Conservation (phyloP, 64 coral and sea anemone genomes). For the Porites australiensis region DNA sequence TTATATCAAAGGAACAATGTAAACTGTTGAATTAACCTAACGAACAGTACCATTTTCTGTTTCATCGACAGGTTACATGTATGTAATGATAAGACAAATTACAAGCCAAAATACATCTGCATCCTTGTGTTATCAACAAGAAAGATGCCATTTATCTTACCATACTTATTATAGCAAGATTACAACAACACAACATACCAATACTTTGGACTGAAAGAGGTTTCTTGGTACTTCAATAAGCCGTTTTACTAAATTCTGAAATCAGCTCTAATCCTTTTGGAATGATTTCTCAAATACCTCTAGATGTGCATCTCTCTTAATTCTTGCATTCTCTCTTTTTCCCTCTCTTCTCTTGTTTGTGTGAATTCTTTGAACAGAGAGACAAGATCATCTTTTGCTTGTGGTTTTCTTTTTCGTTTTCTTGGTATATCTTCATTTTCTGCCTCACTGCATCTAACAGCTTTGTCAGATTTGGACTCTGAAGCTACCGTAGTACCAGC, state of each 20-base stretch:
- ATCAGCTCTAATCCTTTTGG: constrained; percentile 44
- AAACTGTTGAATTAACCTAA: constrained; percentile 56
- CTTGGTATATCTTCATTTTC: constrained; percentile 45
- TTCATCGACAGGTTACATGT: constrained; percentile 49
- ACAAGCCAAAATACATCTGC: constrained; percentile 42
- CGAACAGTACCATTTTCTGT: constrained; percentile 26
- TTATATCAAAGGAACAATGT: constrained; percentile 44
- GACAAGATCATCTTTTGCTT: constrained; percentile 55
- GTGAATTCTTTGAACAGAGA: constrained; percentile 54
- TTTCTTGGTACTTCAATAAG: constrained; percentile 61
- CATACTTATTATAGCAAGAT: constrained; percentile 51
- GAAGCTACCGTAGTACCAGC: constrained; percentile 37
- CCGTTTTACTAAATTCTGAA: constrained; percentile 55
- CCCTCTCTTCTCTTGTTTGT: constrained; percentile 48
- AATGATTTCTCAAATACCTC: constrained; percentile 62
- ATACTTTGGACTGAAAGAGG: constrained; percentile 61
- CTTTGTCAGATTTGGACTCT: constrained; percentile 41
- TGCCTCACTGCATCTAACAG: constrained; percentile 50
- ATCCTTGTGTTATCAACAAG: constrained; percentile 59
- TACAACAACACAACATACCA: constrained; percentile 47
- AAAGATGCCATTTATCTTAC: constrained; percentile 58
- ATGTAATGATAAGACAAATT: constrained; percentile 56
- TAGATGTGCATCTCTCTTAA: constrained; percentile 55
- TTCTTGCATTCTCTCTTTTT: constrained; percentile 62
- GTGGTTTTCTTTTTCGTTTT: constrained; percentile 54